Base-by-base conservation (phyloP, 1,140 invertebrate species). In the Drosophila prosaltans region DNA sequence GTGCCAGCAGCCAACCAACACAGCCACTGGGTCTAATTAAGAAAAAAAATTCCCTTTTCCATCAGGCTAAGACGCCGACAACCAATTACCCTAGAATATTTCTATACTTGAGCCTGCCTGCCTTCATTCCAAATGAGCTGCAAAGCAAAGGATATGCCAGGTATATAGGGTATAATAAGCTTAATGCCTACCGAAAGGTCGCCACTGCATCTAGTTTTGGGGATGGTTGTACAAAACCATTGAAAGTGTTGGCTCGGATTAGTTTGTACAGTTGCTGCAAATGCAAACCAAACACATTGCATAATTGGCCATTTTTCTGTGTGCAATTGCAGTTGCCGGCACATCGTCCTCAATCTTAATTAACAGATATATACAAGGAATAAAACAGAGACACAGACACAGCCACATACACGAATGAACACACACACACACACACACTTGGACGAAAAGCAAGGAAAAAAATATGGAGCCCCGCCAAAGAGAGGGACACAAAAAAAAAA, bases 291-390 rank as follows among this genome's bases (percentile, higher is more conserved):
- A 80, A 78, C 80, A 84, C 84, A 78, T 74, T 88, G 81, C 84
- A 88, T 89, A 89, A 88, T 88, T 88, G 84, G 84, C 84, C 81
- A 84, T 89, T 89, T 84, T 77, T 84, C 80, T 88, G 83, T 82
- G 80, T 89, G 80, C 84, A 88, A 84, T 88, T 83, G 80, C 80
- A 51, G 8, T 24, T 58, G 55, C 74, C 9, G 45, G 77, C 84
- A 88, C 84, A 89, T 88, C 84, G 82, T 89, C 64, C 78, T 88
- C 81, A 88, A 88, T 88, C 84, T 88, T 88, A 88, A 88, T 88
- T 88, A 88, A 88, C 84, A 88, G 89, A 88, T 88, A 89, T 88
- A 88, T 80, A 51, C 69, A 78, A 81, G 83, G 75, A 89, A 84
- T 88, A 78, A 74, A 81, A 89, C 72, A 54, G n/a, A 65, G n/a